A percentile compares a stretch with the other conserved stretches of the same genome.
Evolutionary conservation across 2,888 invertebrate species (phyloP).

Genomic region (Cylindroiulus punctatus): DNA sequence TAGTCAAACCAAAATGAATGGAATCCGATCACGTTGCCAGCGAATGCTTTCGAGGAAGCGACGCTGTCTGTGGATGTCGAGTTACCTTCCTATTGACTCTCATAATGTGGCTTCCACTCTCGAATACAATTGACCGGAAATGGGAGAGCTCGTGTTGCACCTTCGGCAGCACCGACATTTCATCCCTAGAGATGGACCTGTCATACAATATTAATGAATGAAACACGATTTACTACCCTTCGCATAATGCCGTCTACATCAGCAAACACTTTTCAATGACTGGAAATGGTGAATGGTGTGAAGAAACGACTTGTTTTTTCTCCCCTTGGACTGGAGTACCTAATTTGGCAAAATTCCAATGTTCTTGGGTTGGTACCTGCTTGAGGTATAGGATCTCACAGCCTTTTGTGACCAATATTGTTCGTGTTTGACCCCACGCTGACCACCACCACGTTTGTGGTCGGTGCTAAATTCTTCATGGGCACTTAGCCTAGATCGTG

Average conservation of each 20-base stretch:
- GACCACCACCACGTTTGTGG: conserved; percentile 11
- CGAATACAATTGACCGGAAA: conserved; percentile 37
- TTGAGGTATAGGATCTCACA: neutral
- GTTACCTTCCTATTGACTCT: conserved; percentile 28
- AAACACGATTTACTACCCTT: neutral
- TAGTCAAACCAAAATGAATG: neutral
- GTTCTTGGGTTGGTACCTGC: neutral
- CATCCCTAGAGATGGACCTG: neutral
- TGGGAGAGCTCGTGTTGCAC: neutral
- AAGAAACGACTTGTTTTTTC: no score
- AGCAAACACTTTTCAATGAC: no score
- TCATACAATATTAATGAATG: neutral
- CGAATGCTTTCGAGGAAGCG: neutral
- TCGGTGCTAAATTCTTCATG: neutral
- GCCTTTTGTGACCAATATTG: neutral
- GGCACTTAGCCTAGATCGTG: conserved; percentile 11
- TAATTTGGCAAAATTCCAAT: no score
- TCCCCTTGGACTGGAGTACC: no score
- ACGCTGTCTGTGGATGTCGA: conserved; percentile 8
- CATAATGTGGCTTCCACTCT: neutral
- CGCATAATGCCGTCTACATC: no score
- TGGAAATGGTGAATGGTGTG: no score
- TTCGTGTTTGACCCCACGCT: neutral
- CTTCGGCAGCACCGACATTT: neutral
- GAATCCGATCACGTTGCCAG: conserved; percentile 23